Percentiles rank a stretch among this genome's conserved stretches.
Evolutionary conservation across 2,113 vertebrate species (phyloP).

Genomic region (Rhegmatorhina hoffmannsi): DNA sequence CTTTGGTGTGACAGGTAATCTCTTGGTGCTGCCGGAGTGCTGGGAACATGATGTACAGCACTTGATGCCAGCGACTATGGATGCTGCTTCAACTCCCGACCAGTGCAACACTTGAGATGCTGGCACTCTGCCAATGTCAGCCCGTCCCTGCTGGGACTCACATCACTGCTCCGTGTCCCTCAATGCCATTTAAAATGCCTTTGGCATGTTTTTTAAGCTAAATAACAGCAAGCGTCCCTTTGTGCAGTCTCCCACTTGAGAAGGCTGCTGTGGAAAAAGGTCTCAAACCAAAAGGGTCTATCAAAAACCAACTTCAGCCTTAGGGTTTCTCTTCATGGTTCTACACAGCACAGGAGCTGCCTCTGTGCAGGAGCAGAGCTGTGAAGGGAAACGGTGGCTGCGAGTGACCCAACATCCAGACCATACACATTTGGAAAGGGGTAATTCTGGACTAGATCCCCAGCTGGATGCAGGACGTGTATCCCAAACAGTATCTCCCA

Average conservation of each 20-base stretch:
- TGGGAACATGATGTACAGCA: not conserved
- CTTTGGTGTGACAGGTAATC: not conserved
- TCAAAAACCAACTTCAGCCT: not conserved
- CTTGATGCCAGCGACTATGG: accelerated
- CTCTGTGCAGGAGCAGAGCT: not conserved
- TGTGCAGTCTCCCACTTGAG: accelerated
- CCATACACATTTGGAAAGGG: not conserved
- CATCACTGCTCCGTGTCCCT: accelerated
- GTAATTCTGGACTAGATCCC: not conserved
- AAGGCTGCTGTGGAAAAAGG: not conserved
- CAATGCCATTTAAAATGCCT: not conserved
- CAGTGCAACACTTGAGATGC: not conserved
- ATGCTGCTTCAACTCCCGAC: not conserved
- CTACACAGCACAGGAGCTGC: not conserved
- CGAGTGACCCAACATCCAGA: accelerated
- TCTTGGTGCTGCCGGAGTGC: not conserved
- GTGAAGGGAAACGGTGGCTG: accelerated
- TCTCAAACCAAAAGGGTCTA: not conserved
- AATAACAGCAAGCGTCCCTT: accelerated
- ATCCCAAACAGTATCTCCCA: too few species aligned
- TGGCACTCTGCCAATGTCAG: accelerated
- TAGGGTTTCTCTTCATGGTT: not conserved
- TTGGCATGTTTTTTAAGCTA: not conserved
- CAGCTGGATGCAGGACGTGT: accelerated
- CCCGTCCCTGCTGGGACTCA: not conserved